Base-by-base conservation (phyloP, 92 coral and sea anemone species). In the Phenganax subtilis region DNA sequence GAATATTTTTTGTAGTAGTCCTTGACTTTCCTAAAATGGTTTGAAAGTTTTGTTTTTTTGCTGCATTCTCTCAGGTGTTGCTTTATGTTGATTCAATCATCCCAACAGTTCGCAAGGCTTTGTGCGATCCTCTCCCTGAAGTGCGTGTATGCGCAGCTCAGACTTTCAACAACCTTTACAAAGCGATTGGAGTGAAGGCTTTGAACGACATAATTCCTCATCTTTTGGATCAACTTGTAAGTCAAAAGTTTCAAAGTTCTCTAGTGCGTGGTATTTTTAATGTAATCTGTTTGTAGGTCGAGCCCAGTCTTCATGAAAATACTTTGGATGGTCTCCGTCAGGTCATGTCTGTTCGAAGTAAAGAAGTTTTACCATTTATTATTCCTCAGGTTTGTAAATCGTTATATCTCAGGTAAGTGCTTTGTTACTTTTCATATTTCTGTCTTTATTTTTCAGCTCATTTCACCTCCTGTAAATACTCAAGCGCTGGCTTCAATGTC, bases 401-500 rank as follows among this genome's bases (percentile, higher is more conserved):
- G 30, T 62, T 6, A 55, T 62, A 6, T 57, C 37, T 0, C 57
- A 67, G 5, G 55, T 20, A 27, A 27, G 25, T 44, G 47, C 70
- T 60, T 57, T 10, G 25, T 15, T 62, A 56, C 29, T 56, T 28
- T 29, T 27, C 44, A 37, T 0, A 28, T 15, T 78, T 37, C 47
- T 1, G 47, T 17, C 30, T 67, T 12, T 37, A 37, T 75, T 8
- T 84, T 82, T 69, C 85, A 94, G 98, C 91, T 94, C 31, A 94
- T 94, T 57, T 81, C 91, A 0, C 92, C 93, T 4, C 98, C 98
- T 27, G 98, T 91, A 20, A 94, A 91, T 86, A 88, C 97, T 10
- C 93, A 91, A 81, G 97, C 98, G 14, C 87, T 94, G 88, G 98
- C 98, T 80, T 90, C 91, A 63, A 74, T 94, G 87, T 91, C 98